Evolutionary conservation across 2,888 invertebrate genomes (phyloP), one percentile per base, ranked within the genome.

Genomic region (Synanthedon tipuliformis): DNA sequence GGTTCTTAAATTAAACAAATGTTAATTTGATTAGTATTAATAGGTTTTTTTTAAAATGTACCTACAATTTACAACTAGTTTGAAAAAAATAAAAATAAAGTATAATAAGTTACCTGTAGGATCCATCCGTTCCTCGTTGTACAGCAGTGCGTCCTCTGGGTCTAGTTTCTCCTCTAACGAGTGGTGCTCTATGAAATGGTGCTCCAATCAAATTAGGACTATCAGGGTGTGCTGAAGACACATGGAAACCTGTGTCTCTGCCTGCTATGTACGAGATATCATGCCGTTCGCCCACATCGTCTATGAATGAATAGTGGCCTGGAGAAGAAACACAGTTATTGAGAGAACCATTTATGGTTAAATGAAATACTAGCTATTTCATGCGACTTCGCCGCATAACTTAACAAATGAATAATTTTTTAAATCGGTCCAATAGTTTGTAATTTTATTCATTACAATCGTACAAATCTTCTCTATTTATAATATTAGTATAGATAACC

Each of bases 231-330:
- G 91, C 89, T 0, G 91, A 92, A 23, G 91, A 91, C 2, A 94
- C 93, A 68, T 93, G 92, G 74, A 93, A 94, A 0, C 94, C 94
- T 0, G 92, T 93, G 57, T 91, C 91, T 48, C 92, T 89, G 0
- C 94, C 93, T 3, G 94, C 94, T 45, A 92, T 90, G 76, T 92
- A 94, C 18, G 92, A 90, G 0, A 94, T 93, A 61, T 92, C 91
- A 66, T 94, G 93, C 1, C 91, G 85, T 65, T 93, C 92, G 0
- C 94, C 94, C 34, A 92, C 89, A 66, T 94, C 94, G 63, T 94
- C 94, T 16, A 93, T 78, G 68, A 89, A 94, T 0, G 92, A 90
- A 68, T 93, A 94, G 56, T 90, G 88, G 15, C 92, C 93, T 88
- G 75, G 48, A 45, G 75, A 12, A 34, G 10, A 34, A 34, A 34